phyloP scores from a whole-genome alignment of 2,113 vertebrate species.

The Gambusia holbrooki region DNA sequence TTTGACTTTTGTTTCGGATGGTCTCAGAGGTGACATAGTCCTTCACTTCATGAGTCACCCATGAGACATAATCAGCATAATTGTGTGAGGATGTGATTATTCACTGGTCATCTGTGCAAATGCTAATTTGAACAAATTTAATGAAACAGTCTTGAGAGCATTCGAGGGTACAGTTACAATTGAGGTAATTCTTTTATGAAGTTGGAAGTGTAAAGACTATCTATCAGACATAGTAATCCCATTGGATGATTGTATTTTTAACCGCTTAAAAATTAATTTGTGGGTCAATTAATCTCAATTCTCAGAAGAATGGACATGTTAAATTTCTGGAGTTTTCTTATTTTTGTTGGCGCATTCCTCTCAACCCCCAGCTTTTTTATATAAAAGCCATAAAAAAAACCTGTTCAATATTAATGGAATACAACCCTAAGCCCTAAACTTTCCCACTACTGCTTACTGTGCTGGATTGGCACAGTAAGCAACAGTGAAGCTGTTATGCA shows the following conservation, averaged over 20 bases:
- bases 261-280: slow-evolving; percentile 53
- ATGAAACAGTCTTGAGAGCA: slow-evolving; percentile 35
- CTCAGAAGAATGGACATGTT: slow-evolving; percentile 27
- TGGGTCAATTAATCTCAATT: slow-evolving; percentile 47
- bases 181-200: slow-evolving; percentile 24
- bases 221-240: slow-evolving; percentile 23
- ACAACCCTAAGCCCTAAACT: slow-evolving; percentile 2
- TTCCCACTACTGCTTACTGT: background rate
- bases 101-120: slow-evolving; percentile 56
- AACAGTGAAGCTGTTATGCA: background rate
- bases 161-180: slow-evolving; percentile 13
- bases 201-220: slow-evolving; percentile 17
- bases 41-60: slow-evolving; percentile 52
- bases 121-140: slow-evolving; percentile 53
- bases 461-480: background rate
- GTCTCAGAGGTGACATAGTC: slow-evolving; percentile 60
- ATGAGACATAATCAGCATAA: slow-evolving; percentile 65
- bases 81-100: slow-evolving; percentile 55
- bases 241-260: slow-evolving; percentile 39
- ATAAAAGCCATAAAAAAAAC: slow-evolving; percentile 42
- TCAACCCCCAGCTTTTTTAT: slow-evolving; percentile 19
- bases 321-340: slow-evolving; percentile 35
- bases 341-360: slow-evolving; percentile 40
- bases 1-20: slow-evolving; percentile 56
- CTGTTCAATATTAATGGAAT: slow-evolving; percentile 46